phyloP scores from a whole-genome alignment of 2,888 invertebrate genomes.

The Drosophila greeni region DNA sequence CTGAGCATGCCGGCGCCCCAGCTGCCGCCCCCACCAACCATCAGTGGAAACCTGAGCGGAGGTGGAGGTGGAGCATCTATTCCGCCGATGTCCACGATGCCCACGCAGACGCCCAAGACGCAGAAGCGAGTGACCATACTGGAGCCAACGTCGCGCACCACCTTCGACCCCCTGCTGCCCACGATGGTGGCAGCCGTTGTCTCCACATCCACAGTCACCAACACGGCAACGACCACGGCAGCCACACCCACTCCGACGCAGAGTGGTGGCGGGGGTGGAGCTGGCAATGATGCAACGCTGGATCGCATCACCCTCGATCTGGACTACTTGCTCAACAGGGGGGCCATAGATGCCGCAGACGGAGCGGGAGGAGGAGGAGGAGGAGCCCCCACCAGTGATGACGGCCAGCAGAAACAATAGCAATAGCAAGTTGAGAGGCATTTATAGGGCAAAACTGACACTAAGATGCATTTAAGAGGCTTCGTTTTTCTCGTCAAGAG shows the following conservation, averaged over 20 bases:
- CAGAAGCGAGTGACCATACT: slow-evolving; percentile 78
- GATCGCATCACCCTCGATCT: slow-evolving; percentile 90
- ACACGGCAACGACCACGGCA: slow-evolving; percentile 50
- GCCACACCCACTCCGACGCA: slow-evolving; percentile 51
- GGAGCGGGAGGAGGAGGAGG: slow-evolving; percentile 56
- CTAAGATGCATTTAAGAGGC: slow-evolving; percentile 37
- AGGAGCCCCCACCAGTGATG: slow-evolving; percentile 55
- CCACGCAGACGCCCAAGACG: slow-evolving; percentile 72
- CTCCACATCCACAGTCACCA: slow-evolving; percentile 51
- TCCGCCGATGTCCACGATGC: slow-evolving; percentile 39
- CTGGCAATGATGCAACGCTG: slow-evolving; percentile 80
- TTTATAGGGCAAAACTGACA: slow-evolving; percentile 13
- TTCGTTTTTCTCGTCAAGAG: slow-evolving; percentile 15
- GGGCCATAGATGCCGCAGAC: slow-evolving; percentile 43
- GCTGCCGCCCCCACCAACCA: slow-evolving; percentile 53
- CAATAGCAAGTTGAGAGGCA: slow-evolving; percentile 36
- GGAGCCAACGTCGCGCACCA: slow-evolving; percentile 76
- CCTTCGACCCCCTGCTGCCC: slow-evolving; percentile 76
- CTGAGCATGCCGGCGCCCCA: slow-evolving; percentile 48
- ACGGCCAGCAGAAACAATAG: slow-evolving; percentile 43
- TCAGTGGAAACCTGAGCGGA: slow-evolving; percentile 63
- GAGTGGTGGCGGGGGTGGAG: slow-evolving; percentile 37
- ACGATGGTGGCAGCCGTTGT: slow-evolving; percentile 74
- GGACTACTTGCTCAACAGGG: slow-evolving; percentile 87
- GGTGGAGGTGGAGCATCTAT: slow-evolving; percentile 46